phyloP scores from a whole-genome alignment of 2,113 vertebrate species.

The Procavia capensis region DNA sequence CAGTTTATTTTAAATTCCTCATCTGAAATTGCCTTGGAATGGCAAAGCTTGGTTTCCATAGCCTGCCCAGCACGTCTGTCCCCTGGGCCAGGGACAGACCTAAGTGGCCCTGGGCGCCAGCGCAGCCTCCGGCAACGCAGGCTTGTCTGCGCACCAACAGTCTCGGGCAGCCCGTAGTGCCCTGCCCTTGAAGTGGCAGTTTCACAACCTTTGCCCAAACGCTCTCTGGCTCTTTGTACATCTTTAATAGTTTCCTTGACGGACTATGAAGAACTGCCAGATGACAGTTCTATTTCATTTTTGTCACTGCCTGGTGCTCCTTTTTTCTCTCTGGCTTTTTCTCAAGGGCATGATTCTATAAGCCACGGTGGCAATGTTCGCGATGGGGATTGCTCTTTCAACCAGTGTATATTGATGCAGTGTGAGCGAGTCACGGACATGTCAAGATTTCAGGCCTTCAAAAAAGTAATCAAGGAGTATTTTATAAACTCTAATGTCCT shows the following conservation, averaged over 20 bases:
- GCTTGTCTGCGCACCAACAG: constrained; percentile 80
- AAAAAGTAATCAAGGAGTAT: constrained; percentile 77
- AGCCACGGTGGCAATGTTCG: constrained; percentile 85
- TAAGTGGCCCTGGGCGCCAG: constrained; percentile 50
- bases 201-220: constrained; percentile 88
- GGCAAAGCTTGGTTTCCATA: background rate
- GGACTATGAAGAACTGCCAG: constrained; percentile 89
- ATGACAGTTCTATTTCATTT: constrained; percentile 91
- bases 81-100: accelerated
- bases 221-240: constrained; percentile 86
- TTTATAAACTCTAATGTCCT: constrained; percentile 78
- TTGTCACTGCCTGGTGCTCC: constrained; percentile 85
- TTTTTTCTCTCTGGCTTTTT: constrained; percentile 85
- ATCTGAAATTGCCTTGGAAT: background rate
- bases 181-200: constrained; percentile 87
- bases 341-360: constrained; percentile 89
- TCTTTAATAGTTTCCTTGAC: constrained; percentile 88
- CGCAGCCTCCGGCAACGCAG: constrained; percentile 62
- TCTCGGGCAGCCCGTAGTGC: constrained; percentile 79
- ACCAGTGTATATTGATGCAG: constrained; percentile 76
- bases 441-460: constrained; percentile 79
- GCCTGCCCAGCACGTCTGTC: background rate
- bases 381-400: constrained; percentile 84
- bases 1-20: background rate
- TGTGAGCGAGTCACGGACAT: constrained; percentile 65